Conservation (phyloP, 2,113 vertebrate species). For the Megaceryle maxima region DNA sequence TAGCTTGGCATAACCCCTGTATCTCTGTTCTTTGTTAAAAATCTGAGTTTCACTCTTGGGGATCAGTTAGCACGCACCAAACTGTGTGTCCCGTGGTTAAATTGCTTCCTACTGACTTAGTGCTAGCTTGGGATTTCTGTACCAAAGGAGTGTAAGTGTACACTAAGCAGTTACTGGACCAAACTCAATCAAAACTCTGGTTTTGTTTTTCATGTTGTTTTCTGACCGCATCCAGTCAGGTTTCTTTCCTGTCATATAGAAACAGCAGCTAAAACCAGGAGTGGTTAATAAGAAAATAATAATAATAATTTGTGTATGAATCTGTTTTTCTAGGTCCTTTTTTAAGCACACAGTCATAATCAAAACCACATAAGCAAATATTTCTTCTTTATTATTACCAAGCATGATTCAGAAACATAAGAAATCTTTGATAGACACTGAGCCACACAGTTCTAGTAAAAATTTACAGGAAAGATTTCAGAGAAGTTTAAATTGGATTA, state of each 20-base stretch:
- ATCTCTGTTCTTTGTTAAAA: background rate
- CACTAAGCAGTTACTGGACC: background rate
- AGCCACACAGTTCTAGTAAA: background rate
- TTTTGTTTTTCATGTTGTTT: background rate
- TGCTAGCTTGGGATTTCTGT: background rate
- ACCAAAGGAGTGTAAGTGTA: background rate
- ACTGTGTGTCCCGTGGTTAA: background rate
- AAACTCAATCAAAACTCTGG: background rate
- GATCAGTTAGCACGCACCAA: background rate
- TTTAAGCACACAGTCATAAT: background rate
- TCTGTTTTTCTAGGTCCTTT: background rate
- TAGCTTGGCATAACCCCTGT: background rate
- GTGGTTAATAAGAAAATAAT: background rate
- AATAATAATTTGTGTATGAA: background rate
- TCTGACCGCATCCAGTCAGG: background rate
- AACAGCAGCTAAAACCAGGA: background rate
- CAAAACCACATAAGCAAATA: background rate
- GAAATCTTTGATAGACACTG: background rate
- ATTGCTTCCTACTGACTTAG: background rate
- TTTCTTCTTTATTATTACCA: background rate
- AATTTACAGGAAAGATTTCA: background rate
- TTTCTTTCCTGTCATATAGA: background rate
- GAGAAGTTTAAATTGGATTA: conserved; percentile 7
- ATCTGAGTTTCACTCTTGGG: background rate
- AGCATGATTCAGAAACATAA: background rate